Evolutionary conservation across 2,888 invertebrate genomes (phyloP), one percentile per base, ranked within the genome.

Genomic region (Sisyra nigra): DNA sequence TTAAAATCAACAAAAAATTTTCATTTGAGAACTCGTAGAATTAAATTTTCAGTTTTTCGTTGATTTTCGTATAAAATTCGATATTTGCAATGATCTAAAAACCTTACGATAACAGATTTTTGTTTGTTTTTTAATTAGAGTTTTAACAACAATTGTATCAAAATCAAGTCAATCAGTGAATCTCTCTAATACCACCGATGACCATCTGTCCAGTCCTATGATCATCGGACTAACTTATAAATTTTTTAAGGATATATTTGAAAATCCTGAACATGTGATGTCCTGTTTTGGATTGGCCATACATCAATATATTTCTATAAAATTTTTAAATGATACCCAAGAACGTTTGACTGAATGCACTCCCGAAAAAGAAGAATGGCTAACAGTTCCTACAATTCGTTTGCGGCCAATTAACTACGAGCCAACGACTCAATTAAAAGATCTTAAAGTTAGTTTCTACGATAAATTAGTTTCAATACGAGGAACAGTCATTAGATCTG

Each of bases 401-500:
- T 71, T 73, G 2, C 66, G 78, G 53, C 60, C 82, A 39, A 54
- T 65, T 10, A 74, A 75, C 57, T 80, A 77, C 58, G 71, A 76
- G 47, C 75, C 80, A 24, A 61, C 80, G 2, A 67, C 79, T 35
- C 72, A 76, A 17, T 60, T 85, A 40, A 74, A 74, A 53, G 72
- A 77, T 58, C 62, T 86, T 18, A 80, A 80, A 68, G 74, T 80
- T 1, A 77, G 74, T 58, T 74, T 69, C 53, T 81, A 78, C 64
- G 84, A 85, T 4, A 81, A 81, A 61, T 58, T 92, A 49, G 76
- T 88, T 17, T 74, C 83, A 18, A 72, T 92, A 3, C 75, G 80
- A 55, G 93, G 93, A 0, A 87, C 86, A 34, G 85, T 93, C 0
- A 83, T 85, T 46, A 72, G 83, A 57, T 82, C 86, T 3, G 77